phyloP scores from a whole-genome alignment of 2,113 vertebrate species.

The Pelecanus crispus region DNA sequence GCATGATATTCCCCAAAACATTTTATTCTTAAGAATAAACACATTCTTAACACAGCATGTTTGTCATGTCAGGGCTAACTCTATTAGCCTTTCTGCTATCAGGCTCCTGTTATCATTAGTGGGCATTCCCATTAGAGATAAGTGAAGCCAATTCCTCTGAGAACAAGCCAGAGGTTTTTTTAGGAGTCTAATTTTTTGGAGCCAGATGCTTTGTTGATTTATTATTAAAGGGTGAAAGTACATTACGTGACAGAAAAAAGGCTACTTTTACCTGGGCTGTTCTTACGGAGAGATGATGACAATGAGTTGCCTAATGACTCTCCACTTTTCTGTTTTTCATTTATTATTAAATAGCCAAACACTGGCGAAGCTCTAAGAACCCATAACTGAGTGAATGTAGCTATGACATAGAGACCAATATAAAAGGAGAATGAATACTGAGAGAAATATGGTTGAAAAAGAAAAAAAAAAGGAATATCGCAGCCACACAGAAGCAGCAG shows the following conservation, averaged over 20 bases:
- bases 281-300: neutral
- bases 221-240: neutral
- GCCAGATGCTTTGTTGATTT: neutral
- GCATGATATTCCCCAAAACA: neutral
- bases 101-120: neutral
- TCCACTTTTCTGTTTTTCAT: neutral
- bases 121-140: neutral
- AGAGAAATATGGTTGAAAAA: neutral
- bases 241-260: neutral
- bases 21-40: neutral
- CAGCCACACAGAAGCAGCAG: neutral
- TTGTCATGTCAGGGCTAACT: neutral
- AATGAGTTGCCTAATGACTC: neutral
- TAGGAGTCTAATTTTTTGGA: neutral
- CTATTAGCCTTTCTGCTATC: neutral
- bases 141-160: neutral
- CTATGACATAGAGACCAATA: neutral
- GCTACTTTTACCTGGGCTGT: neutral
- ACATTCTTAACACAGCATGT: neutral
- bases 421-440: neutral
- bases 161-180: neutral
- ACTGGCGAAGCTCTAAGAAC: neutral
- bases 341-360: neutral
- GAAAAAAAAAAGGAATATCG: neutral
- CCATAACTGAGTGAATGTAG: neutral